phyloP scores from a whole-genome alignment of 1,140 invertebrate genomes.

The Zaprionus inermis region DNA sequence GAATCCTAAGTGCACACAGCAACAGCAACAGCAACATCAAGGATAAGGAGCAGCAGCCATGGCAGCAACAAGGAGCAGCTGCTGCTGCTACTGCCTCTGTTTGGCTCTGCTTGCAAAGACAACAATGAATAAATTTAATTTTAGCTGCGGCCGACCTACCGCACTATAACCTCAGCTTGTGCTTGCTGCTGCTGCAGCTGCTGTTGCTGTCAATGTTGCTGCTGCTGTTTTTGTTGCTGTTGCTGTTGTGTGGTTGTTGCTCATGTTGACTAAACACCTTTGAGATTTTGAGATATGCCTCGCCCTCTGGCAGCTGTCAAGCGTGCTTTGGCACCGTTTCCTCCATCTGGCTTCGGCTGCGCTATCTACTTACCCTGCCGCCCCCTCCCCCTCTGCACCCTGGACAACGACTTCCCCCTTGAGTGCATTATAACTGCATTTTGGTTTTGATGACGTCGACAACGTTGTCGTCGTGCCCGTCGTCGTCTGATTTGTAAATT shows the following conservation, averaged over 20 bases:
- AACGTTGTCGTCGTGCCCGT: conserved; percentile 53
- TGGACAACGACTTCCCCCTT: too few species aligned
- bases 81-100: conserved; percentile 18
- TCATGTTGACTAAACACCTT: conserved; percentile 81
- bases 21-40: conserved; percentile 43
- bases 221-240: conserved; percentile 34
- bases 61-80: conserved; percentile 22
- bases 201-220: conserved; percentile 32
- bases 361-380: conserved; percentile 5
- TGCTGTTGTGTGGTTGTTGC: conserved; percentile 53
- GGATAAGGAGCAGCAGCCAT: conserved; percentile 22
- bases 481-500: conserved; percentile 71
- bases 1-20: conserved; percentile 75
- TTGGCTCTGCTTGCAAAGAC: conserved; percentile 53
- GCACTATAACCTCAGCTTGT: conserved; percentile 64
- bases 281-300: conserved; percentile 67
- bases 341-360: conserved; percentile 1
- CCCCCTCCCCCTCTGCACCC: background rate
- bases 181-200: conserved; percentile 14
- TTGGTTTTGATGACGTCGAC: conserved; percentile 81
- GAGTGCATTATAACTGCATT: conserved; percentile 82
- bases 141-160: conserved; percentile 76
- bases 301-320: conserved; percentile 73
- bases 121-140: conserved; percentile 83
- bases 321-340: conserved; percentile 56